phyloP scores from a whole-genome alignment of 2,113 vertebrate genomes.

The Heliornis fulica region DNA sequence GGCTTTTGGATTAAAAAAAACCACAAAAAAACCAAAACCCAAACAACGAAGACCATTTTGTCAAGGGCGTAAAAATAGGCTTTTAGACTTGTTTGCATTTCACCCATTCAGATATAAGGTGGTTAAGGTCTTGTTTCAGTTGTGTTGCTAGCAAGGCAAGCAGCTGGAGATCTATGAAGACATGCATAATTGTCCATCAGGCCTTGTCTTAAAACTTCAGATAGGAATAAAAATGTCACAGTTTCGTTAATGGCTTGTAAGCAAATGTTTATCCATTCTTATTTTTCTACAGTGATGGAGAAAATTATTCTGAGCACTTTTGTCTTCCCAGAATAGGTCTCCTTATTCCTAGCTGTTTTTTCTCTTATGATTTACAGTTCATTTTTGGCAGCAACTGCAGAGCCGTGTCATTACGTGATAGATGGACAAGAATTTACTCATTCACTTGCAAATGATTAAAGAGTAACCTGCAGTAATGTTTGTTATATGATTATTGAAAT shows the following conservation, averaged over 20 bases:
- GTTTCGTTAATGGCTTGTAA: background rate
- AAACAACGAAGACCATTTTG: background rate
- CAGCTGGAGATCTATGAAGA: background rate
- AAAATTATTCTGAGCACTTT: background rate
- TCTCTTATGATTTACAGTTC: slow-evolving; percentile 31
- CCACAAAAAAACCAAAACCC: too few species aligned
- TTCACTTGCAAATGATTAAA: slow-evolving; percentile 51
- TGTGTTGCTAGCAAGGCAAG: background rate
- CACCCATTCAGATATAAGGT: background rate
- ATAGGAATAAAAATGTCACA: background rate
- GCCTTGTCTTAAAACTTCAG: background rate
- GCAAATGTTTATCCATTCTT: background rate
- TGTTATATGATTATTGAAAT: slow-evolving; percentile 65
- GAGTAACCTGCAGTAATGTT: slow-evolving; percentile 58
- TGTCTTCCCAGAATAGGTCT: background rate
- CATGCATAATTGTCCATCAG: background rate
- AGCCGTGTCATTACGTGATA: slow-evolving; percentile 16
- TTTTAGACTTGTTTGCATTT: background rate
- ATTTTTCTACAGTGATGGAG: background rate
- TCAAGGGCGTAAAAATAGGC: background rate
- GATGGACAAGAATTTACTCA: slow-evolving; percentile 47
- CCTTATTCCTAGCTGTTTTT: background rate
- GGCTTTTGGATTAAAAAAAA: too few species aligned
- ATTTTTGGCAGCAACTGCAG: background rate
- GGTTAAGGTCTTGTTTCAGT: background rate